Evolutionary conservation across 1,140 invertebrate genomes (phyloP).

Genomic region (Epicauta chinensis): DNA sequence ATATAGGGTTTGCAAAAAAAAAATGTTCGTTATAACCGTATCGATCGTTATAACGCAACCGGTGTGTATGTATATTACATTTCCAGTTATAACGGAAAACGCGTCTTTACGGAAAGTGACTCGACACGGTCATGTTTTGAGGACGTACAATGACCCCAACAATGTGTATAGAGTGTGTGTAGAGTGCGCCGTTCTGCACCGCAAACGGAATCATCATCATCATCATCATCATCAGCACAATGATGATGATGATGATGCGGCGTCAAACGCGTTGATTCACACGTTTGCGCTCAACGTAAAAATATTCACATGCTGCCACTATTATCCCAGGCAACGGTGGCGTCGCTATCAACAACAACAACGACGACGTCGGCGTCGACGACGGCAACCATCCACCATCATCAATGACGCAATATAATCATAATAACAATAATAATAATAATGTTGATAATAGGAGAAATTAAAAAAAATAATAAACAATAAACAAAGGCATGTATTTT

Average conservation of each 20-base stretch:
- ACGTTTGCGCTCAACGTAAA: slow-evolving; percentile 17
- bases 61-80: not conserved
- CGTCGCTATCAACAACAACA: no score
- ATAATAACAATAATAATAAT: no score
- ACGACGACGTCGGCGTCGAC: no score
- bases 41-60: no score
- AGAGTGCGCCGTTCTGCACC: slow-evolving; percentile 20
- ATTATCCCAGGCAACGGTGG: not conserved
- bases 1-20: no score
- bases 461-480: no score
- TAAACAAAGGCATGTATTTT: no score
- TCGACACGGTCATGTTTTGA: slow-evolving; percentile 33
- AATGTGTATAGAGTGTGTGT: not conserved
- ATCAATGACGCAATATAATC: no score
- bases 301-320: not conserved
- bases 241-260: not conserved
- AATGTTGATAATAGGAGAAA: no score
- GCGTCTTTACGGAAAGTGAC: slow-evolving; percentile 23
- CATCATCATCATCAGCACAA: no score
- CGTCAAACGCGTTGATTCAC: slow-evolving; percentile 18
- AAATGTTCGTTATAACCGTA: no score
- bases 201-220: slow-evolving; percentile 22
- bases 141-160: slow-evolving; percentile 37
- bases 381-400: no score
- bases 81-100: slow-evolving; percentile 17